Percentiles rank a stretch among this genome's conserved stretches.
Conservation (phyloP, 2,888 invertebrate species). For the Dryobota labecula region DNA sequence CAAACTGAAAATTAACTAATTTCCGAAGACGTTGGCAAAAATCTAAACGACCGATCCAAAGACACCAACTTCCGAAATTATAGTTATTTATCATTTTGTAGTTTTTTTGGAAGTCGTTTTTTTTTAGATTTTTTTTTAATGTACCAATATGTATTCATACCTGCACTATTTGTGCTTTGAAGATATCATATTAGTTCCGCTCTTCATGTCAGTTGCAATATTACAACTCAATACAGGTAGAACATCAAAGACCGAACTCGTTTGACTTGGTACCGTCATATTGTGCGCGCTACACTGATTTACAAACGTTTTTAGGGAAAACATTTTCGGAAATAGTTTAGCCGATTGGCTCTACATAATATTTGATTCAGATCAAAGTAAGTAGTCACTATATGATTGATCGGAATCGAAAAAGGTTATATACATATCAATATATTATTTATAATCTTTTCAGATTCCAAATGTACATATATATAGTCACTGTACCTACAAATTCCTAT, state of each 20-base stretch:
- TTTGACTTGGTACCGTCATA: constrained; percentile 39
- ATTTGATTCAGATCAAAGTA: constrained; percentile 23
- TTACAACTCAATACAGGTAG: constrained; percentile 19
- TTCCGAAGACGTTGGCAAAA: too few species aligned
- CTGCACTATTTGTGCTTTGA: neutral
- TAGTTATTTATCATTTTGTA: too few species aligned
- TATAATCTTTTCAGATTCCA: neutral
- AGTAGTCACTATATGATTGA: neutral
- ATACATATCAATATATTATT: neutral
- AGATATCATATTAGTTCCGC: constrained; percentile 2
- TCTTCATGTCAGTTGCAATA: constrained; percentile 27
- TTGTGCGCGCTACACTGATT: constrained; percentile 38
- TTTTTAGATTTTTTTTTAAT: too few species aligned
- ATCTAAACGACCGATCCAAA: too few species aligned
- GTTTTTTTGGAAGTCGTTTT: too few species aligned
- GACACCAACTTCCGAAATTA: too few species aligned
- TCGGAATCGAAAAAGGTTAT: neutral
- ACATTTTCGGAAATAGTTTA: constrained; percentile 44
- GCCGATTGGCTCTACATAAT: constrained; percentile 20
- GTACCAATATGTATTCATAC: neutral
- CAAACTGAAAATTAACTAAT: too few species aligned
- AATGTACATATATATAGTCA: neutral
- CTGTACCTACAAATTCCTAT: neutral
- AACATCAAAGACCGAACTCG: constrained; percentile 48
- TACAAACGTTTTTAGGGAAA: constrained; percentile 40